Evolutionary conservation across 1,140 invertebrate genomes (phyloP).

Genomic region (Aleiodes sp.): DNA sequence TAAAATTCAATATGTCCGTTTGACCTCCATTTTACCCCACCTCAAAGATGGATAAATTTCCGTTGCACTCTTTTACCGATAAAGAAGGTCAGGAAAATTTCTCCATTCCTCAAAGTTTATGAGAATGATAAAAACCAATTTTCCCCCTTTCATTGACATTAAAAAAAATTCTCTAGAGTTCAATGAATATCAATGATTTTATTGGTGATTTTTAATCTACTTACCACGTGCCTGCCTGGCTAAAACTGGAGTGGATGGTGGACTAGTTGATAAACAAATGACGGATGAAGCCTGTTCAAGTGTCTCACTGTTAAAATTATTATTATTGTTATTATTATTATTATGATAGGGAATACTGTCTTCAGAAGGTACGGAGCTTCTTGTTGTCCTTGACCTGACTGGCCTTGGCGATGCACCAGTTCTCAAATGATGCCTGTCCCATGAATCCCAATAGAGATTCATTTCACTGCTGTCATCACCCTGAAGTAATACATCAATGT

Average conservation of each 20-base stretch:
- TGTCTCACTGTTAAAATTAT: constrained; percentile 55
- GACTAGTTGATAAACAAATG: constrained; percentile 62
- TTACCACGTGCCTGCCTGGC: constrained; percentile 62
- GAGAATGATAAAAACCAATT: too few relatives aligned
- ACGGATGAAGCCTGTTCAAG: constrained; percentile 58
- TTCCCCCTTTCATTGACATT: not conserved
- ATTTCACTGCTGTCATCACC: constrained; percentile 71
- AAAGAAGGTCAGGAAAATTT: too few relatives aligned
- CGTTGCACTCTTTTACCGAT: too few relatives aligned
- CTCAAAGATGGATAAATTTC: too few relatives aligned
- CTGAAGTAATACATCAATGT: constrained; percentile 75
- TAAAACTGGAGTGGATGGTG: constrained; percentile 72
- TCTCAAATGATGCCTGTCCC: constrained; percentile 74
- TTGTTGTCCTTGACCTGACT: constrained; percentile 63
- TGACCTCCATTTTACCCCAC: too few relatives aligned
- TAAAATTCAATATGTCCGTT: too few relatives aligned
- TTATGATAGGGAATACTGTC: constrained; percentile 68
- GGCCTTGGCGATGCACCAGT: constrained; percentile 71
- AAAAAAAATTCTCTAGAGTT: constrained; percentile 5
- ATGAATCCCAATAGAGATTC: constrained; percentile 92
- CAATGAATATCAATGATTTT: constrained; percentile 18
- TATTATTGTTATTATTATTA: constrained; percentile 57
- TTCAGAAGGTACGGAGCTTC: constrained; percentile 72
- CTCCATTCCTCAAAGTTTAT: too few relatives aligned
- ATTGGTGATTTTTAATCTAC: constrained; percentile 13